Evolutionary conservation across 2,797 vertebrate genomes (phyloP).

Genomic region (Gila robusta): DNA sequence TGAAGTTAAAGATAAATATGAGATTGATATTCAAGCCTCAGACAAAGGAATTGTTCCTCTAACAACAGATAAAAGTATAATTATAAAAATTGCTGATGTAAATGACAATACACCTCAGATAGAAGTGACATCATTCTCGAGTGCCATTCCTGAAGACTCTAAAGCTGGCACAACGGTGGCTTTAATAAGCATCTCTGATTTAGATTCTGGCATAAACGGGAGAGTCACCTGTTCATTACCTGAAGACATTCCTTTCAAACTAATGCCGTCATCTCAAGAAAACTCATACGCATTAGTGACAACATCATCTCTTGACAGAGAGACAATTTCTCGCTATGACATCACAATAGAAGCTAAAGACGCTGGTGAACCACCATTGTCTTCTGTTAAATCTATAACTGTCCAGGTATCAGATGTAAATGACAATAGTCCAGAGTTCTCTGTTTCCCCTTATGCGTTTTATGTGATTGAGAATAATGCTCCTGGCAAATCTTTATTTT

Average conservation of each 20-base stretch:
- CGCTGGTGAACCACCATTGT: conserved; percentile 64
- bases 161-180: conserved; percentile 77
- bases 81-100: conserved; percentile 78
- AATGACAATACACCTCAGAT: conserved; percentile 84
- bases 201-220: conserved; percentile 78
- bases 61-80: conserved; percentile 74
- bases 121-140: conserved; percentile 78
- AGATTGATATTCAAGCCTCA: conserved; percentile 79
- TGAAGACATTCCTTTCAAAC: conserved; percentile 70
- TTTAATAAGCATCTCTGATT: conserved; percentile 79
- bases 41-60: conserved; percentile 75
- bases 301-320: conserved; percentile 72
- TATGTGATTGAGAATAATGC: conserved; percentile 79
- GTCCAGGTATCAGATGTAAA: conserved; percentile 78
- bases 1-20: conserved; percentile 72
- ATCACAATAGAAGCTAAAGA: conserved; percentile 72
- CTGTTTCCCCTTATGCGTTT: conserved; percentile 67
- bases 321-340: conserved; percentile 62
- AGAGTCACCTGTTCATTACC: conserved; percentile 73
- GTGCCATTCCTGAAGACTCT: conserved; percentile 75
- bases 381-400: conserved; percentile 66
- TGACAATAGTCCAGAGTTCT: conserved; percentile 78
- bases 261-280: conserved; percentile 74
- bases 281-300: conserved; percentile 79
- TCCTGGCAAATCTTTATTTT: conserved; percentile 73